Percentiles rank a stretch among this genome's conserved stretches.
Conservation (phyloP, 2,797 vertebrate species). For the Apogon talboti region DNA sequence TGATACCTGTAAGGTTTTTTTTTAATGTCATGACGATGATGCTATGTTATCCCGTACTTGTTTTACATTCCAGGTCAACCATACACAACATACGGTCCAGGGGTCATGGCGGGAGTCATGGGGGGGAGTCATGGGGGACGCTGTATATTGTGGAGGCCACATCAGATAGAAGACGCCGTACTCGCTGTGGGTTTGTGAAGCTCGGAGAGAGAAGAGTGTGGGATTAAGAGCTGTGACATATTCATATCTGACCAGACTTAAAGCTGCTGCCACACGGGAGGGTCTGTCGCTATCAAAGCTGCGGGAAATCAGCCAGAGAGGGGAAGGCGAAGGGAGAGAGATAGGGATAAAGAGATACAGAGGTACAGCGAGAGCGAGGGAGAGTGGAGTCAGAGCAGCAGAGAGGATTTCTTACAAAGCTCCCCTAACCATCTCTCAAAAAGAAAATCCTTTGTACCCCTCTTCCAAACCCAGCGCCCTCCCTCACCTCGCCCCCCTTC, state of each 20-base stretch:
- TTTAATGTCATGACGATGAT: slow-evolving; percentile 30
- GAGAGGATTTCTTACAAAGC: slow-evolving; percentile 83
- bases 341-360: slow-evolving; percentile 73
- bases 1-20: slow-evolving; percentile 26
- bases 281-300: slow-evolving; percentile 85
- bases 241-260: slow-evolving; percentile 85
- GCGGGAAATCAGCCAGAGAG: slow-evolving; percentile 76
- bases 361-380: slow-evolving; percentile 47
- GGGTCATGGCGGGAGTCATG: too few species aligned
- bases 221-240: slow-evolving; percentile 85
- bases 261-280: slow-evolving; percentile 74
- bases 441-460: slow-evolving; percentile 82
- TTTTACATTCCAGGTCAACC: slow-evolving; percentile 54
- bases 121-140: background rate
- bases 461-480: slow-evolving; percentile 72
- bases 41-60: slow-evolving; percentile 15
- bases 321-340: slow-evolving; percentile 53
- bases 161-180: slow-evolving; percentile 63
- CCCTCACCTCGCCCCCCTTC: slow-evolving; percentile 67
- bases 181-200: slow-evolving; percentile 60
- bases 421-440: slow-evolving; percentile 78
- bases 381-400: slow-evolving; percentile 47
- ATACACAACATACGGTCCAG: slow-evolving; percentile 28
- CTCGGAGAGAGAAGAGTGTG: slow-evolving; percentile 64
- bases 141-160: slow-evolving; percentile 7